Percentiles rank a stretch among this genome's conserved stretches.
Conservation (phyloP, 2,888 invertebrate species). For the Pecten maximus region DNA sequence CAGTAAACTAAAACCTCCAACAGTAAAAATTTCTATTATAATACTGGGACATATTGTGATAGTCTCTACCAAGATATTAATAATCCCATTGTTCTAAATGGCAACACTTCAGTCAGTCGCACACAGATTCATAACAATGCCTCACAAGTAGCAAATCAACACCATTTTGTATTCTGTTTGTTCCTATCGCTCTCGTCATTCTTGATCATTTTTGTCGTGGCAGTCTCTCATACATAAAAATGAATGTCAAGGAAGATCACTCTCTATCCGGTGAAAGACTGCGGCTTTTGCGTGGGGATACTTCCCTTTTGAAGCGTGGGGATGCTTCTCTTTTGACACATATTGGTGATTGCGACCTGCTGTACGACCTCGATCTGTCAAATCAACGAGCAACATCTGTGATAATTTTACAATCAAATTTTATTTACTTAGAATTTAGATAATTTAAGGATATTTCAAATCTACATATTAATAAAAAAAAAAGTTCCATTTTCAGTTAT, state of each 20-base stretch:
- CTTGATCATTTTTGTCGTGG: background rate
- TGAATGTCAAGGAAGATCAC: background rate
- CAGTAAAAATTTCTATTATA: background rate
- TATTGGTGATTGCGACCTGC: slow-evolving; percentile 56
- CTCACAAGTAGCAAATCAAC: background rate
- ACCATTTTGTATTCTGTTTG: background rate
- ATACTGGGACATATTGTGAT: background rate
- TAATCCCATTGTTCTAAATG: background rate
- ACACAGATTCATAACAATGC: background rate
- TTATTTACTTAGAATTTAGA: no score
- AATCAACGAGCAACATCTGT: background rate
- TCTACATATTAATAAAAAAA: no score
- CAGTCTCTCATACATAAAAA: background rate
- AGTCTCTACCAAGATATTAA: background rate
- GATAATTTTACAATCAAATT: no score
- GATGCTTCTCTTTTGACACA: slow-evolving; percentile 37
- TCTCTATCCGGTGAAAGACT: slow-evolving; percentile 40
- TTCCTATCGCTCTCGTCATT: background rate
- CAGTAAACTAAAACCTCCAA: no score
- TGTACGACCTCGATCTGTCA: slow-evolving; percentile 59
- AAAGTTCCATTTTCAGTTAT: no score
- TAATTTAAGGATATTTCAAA: no score
- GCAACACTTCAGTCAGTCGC: background rate
- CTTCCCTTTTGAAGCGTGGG: no score
- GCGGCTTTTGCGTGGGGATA: slow-evolving; percentile 42